Evolutionary conservation across 2,888 invertebrate genomes (phyloP).

Genomic region (Ceriagrion tenellum): DNA sequence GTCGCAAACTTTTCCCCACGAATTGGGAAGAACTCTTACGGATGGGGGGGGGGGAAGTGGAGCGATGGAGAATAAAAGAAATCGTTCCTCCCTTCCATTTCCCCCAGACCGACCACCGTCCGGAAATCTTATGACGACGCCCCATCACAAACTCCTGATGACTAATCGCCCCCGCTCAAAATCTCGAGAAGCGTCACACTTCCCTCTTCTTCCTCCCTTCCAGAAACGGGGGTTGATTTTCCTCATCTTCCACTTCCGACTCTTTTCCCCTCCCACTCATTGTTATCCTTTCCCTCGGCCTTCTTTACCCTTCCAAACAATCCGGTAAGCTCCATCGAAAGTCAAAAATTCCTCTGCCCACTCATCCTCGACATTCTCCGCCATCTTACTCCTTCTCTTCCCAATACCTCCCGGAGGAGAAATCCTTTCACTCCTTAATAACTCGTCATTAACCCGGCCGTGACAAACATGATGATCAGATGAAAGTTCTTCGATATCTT

Average conservation of each 20-base stretch:
- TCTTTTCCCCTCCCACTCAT: not conserved
- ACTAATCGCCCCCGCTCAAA: slow-evolving; percentile 41
- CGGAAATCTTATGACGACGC: slow-evolving; percentile 52
- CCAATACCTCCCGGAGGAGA: too few species aligned
- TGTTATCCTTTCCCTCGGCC: not conserved
- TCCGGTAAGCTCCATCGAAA: slow-evolving; percentile 7
- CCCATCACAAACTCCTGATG: slow-evolving; percentile 35
- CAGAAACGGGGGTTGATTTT: not conserved
- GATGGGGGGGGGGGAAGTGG: not conserved
- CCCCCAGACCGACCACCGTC: not conserved
- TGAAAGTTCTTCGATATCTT: too few species aligned
- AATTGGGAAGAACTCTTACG: too few species aligned
- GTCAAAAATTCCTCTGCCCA: not conserved
- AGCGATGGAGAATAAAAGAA: not conserved
- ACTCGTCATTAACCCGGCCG: too few species aligned
- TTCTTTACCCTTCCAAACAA: not conserved
- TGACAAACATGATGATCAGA: too few species aligned
- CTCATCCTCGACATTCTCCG: not conserved
- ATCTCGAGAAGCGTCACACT: not conserved
- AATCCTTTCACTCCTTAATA: too few species aligned
- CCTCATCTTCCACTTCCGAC: not conserved
- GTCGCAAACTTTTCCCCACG: not conserved
- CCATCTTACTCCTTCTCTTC: not conserved
- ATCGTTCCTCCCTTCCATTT: not conserved
- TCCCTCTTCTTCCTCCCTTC: not conserved